These are phyloP conservation scores for Leucoraja erinaceus DNA, from an alignment of 2,113 vertebrate species.

Conservation along the genomic window DNA sequence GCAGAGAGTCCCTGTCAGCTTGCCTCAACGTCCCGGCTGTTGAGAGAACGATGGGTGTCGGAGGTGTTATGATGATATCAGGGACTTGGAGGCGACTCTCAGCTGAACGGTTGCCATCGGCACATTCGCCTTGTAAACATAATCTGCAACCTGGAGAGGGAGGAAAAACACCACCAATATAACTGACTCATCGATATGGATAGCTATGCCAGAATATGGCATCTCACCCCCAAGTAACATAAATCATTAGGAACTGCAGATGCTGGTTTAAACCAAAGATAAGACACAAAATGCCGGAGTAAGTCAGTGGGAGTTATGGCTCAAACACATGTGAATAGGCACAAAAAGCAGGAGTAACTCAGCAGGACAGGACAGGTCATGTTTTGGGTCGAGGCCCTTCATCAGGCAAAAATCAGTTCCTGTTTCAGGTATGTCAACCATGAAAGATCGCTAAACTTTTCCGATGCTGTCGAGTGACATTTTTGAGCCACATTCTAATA, in stretches of 20 bases:
- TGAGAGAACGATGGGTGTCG: slow-evolving; percentile 54
- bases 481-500: background rate
- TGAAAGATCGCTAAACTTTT: background rate
- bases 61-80: slow-evolving; percentile 63
- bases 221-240: no score
- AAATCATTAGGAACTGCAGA: no score
- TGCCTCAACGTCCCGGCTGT: slow-evolving; percentile 44
- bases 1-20: background rate
- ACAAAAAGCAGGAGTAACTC: no score
- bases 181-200: background rate
- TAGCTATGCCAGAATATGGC: background rate
- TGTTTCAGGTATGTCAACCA: background rate
- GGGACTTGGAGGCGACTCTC: slow-evolving; percentile 56
- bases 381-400: no score
- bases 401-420: background rate
- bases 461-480: background rate
- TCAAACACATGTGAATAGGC: no score
- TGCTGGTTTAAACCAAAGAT: no score
- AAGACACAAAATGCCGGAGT: no score
- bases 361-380: no score
- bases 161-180: background rate
- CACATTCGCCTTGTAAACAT: slow-evolving; percentile 23
- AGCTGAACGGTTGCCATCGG: background rate
- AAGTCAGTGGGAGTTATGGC: no score
- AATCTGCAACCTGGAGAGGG: background rate